Base-by-base conservation (phyloP, 2,113 vertebrate species). In the Dasypus novemcinctus region DNA sequence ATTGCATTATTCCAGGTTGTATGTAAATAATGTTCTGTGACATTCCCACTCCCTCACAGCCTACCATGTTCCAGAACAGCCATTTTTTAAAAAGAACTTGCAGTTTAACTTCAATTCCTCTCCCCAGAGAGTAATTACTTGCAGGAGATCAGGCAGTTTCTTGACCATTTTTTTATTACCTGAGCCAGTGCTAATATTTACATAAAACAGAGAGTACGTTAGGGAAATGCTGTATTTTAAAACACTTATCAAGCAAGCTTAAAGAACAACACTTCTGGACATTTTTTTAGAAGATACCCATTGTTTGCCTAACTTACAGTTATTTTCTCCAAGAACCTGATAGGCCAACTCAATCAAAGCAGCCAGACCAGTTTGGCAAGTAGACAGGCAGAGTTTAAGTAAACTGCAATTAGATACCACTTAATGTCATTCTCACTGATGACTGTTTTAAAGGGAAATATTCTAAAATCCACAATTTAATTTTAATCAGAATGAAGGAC, bases 151-250 rank as follows among this genome's bases (percentile, higher is more conserved):
- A 69, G 12, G 25, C 25, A 31, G 21, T 14, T 90, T 78, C 68
- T 94, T 66, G 46, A 61, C 36, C 21, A 33, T 17, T 81, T 91
- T 63, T 90, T 18, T 41, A 63, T 36, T 69, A 31, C 38, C 29
- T 94, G 89, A 79, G 27, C 31, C n/a, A 85, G 64, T 68, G 63
- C 21, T 85, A 90, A 71, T 80, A 85, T 85, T 92, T 87, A 79
- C 21, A 18, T 63, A 81, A 85, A 92, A 61, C 20, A 69, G 71
- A 84, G 59, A 46, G 82, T 81, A 54, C 41, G 6, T 29, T 83
- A 90, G 29, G 12, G 81, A 87, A 79, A 61, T 36, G 2, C 20
- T 71, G 78, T 78, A 76, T 43, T 93, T n/a, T 10, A 82, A 74
- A 86, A 79, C 29, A 68, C 17, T 21, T 74, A 80, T 81, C 27